Evolutionary conservation across 1,140 invertebrate genomes (phyloP).

Genomic region (Drosophila nannoptera): DNA sequence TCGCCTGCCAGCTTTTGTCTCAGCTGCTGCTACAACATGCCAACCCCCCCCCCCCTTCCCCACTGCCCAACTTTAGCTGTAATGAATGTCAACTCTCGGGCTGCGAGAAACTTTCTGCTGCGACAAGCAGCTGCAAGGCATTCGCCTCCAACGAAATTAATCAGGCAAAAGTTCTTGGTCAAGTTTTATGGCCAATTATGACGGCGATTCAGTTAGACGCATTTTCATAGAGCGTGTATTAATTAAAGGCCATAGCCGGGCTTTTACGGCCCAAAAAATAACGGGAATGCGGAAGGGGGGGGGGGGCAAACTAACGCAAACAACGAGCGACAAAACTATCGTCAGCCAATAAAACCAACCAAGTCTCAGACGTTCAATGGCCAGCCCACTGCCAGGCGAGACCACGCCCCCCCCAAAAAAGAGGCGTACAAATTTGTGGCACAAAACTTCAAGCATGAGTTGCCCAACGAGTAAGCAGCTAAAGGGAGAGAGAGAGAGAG

Average conservation of each 20-base stretch:
- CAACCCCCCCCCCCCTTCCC: neutral
- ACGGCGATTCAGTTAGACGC: conserved; percentile 21
- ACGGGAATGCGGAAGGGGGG: neutral
- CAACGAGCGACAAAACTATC: neutral
- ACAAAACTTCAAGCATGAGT: too few relatives aligned
- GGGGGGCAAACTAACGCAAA: neutral
- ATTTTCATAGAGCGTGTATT: conserved; percentile 22
- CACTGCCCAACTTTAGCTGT: conserved; percentile 35
- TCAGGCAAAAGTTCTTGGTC: conserved; percentile 50
- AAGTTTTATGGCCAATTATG: conserved; percentile 55
- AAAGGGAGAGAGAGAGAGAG: too few relatives aligned
- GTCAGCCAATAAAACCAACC: too few relatives aligned
- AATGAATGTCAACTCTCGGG: conserved; percentile 62
- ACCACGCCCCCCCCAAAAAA: too few relatives aligned
- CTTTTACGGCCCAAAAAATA: conserved; percentile 13
- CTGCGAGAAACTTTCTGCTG: conserved; percentile 21
- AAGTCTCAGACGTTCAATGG: too few relatives aligned
- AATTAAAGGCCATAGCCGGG: conserved; percentile 28
- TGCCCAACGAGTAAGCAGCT: too few relatives aligned
- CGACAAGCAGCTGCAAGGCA: conserved; percentile 11
- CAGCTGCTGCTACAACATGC: conserved; percentile 21
- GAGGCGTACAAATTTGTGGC: too few relatives aligned
- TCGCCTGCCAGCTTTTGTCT: conserved; percentile 59
- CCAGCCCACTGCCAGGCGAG: too few relatives aligned
- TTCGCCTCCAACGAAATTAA: conserved; percentile 35